Conservation (phyloP, 1,140 invertebrate genomes). For the Ridgeia piscesae region DNA sequence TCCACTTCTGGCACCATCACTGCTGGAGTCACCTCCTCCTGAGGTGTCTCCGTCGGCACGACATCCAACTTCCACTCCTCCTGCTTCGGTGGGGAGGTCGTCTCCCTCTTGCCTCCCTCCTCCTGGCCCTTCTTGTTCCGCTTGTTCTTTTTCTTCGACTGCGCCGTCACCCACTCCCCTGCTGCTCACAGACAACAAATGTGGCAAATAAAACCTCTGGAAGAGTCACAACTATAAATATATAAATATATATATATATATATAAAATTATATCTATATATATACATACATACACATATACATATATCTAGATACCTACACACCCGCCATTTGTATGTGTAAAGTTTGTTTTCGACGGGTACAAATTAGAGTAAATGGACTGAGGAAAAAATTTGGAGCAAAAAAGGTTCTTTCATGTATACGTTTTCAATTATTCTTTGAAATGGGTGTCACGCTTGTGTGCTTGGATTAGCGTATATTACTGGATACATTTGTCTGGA, state of each 20-base stretch:
- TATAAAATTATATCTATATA: no score
- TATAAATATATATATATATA: neutral
- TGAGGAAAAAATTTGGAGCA: no score
- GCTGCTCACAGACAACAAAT: neutral
- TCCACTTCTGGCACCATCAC: neutral
- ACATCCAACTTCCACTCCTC: neutral
- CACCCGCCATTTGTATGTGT: no score
- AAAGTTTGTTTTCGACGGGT: no score
- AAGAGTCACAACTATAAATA: neutral
- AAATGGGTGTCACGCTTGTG: no score
- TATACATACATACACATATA: neutral
- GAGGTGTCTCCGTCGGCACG: neutral
- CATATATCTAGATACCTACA: neutral
- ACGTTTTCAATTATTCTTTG: no score
- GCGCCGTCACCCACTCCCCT: neutral
- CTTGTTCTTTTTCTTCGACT: slow-evolving; percentile 20
- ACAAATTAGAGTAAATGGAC: no score
- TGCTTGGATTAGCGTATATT: no score
- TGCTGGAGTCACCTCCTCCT: neutral
- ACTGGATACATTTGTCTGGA: no score
- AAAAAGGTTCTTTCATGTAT: no score
- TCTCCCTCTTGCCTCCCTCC: neutral
- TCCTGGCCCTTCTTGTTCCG: slow-evolving; percentile 18
- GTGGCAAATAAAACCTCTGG: neutral
- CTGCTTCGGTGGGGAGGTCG: neutral